Percentiles rank a stretch among this genome's conserved stretches.
Evolutionary conservation across 2,888 invertebrate genomes (phyloP).

Genomic region (Dasysyrphus albostriatus): DNA sequence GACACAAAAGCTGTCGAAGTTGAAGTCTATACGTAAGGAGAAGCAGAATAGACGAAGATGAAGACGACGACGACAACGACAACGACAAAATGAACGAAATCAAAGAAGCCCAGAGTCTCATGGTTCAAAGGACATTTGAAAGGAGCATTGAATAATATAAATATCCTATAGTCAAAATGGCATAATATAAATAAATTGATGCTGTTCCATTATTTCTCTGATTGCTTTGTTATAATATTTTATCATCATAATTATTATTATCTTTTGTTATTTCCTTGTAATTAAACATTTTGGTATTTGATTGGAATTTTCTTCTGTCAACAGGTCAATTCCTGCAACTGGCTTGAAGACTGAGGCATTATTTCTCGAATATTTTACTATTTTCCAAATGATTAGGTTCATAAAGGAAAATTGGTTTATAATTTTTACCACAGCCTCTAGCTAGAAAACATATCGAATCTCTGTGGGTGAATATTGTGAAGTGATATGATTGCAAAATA

Average conservation of each 20-base stretch:
- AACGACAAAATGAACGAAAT: neutral
- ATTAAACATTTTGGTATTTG: slow-evolving; percentile 34
- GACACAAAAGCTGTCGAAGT: slow-evolving; percentile 29
- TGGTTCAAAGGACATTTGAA: slow-evolving; percentile 12
- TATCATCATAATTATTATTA: slow-evolving; percentile 33
- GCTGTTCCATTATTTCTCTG: slow-evolving; percentile 15
- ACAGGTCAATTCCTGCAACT: slow-evolving; percentile 22
- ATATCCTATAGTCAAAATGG: slow-evolving; percentile 28
- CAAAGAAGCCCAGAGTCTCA: neutral
- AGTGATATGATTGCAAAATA: neutral
- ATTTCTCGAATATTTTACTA: neutral
- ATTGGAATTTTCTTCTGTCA: slow-evolving; percentile 35
- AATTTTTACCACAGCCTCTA: neutral
- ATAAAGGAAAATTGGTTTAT: neutral
- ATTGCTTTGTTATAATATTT: slow-evolving; percentile 28
- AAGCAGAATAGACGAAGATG: neutral
- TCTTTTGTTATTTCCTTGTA: slow-evolving; percentile 24
- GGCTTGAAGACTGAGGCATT: neutral
- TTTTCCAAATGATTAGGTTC: slow-evolving; percentile 26
- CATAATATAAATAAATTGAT: slow-evolving; percentile 24
- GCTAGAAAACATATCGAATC: neutral
- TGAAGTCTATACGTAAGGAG: slow-evolving; percentile 1
- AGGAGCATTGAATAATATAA: slow-evolving; percentile 24
- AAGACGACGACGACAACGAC: neutral
- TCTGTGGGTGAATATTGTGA: neutral